Percentiles rank a stretch among this genome's conserved stretches.
Conservation (phyloP, 1,140 invertebrate genomes). For the Heterodera schachtii region DNA sequence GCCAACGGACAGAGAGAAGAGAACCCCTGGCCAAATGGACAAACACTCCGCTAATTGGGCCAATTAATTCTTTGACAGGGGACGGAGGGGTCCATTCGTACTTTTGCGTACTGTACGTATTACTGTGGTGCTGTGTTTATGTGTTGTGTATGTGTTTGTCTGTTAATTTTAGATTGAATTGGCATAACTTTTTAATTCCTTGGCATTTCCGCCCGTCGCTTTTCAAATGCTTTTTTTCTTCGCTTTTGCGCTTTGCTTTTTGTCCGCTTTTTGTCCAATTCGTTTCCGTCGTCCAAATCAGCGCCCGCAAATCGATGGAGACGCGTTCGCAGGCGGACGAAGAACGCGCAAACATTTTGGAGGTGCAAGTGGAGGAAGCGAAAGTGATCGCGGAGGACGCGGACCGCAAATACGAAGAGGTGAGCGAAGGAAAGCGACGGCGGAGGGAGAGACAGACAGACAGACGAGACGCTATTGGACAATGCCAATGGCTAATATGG, state of each 20-base stretch:
- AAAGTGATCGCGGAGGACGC: conserved; percentile 96
- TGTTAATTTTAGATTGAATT: neutral
- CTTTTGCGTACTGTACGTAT: too few relatives aligned
- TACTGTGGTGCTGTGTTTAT: neutral
- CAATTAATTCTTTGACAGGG: too few relatives aligned
- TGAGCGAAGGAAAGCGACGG: conserved; percentile 64
- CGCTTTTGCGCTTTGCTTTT: too few relatives aligned
- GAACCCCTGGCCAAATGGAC: too few relatives aligned
- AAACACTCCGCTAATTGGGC: too few relatives aligned
- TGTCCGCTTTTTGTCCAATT: neutral
- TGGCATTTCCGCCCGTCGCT: neutral
- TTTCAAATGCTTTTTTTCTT: conserved; percentile 7
- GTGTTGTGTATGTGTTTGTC: conserved; percentile 9
- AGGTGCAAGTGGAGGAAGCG: conserved; percentile 90
- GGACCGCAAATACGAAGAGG: conserved; percentile 99
- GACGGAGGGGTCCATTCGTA: too few relatives aligned
- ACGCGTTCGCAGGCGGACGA: conserved; percentile 98
- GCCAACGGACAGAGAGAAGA: too few relatives aligned
- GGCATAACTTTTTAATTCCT: neutral
- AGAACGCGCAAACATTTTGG: conserved; percentile 88
- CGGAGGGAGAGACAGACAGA: too few relatives aligned
- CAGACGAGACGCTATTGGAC: too few relatives aligned
- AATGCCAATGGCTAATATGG: too few relatives aligned
- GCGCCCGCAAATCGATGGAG: conserved; percentile 97
- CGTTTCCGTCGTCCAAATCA: conserved; percentile 64